A percentile compares a stretch with the other conserved stretches of the same genome.
phyloP scores from a whole-genome alignment of 2,797 vertebrate species.

The Silurus aristotelis region DNA sequence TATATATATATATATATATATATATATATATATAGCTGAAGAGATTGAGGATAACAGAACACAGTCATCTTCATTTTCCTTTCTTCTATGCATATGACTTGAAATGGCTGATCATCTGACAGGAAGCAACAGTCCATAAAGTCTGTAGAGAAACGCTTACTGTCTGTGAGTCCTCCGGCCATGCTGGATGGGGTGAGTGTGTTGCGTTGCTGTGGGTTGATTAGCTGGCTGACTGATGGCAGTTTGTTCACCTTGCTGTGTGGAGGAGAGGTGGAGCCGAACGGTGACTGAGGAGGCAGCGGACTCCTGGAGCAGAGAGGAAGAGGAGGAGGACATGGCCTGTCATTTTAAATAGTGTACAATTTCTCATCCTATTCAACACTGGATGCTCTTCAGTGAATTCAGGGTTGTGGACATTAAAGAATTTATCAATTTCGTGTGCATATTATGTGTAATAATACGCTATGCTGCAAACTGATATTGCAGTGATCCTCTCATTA shows the following conservation, averaged over 20 bases:
- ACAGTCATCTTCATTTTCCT: neutral
- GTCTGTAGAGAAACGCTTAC: constrained; percentile 76
- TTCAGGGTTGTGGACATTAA: neutral
- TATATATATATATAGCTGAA: too few relatives aligned
- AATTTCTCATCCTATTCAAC: constrained; percentile 7
- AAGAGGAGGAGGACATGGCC: constrained; percentile 58
- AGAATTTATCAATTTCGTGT: neutral
- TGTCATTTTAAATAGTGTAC: constrained; percentile 7
- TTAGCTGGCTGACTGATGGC: constrained; percentile 97
- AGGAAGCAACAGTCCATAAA: neutral
- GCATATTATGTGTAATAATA: neutral
- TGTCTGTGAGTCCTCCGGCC: constrained; percentile 89
- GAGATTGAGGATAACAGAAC: too few relatives aligned
- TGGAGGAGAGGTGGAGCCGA: constrained; percentile 87
- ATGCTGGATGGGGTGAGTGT: constrained; percentile 92
- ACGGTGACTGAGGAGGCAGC: constrained; percentile 85
- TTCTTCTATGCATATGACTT: too few relatives aligned
- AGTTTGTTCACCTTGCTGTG: constrained; percentile 97
- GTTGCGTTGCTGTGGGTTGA: constrained; percentile 97
- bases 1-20: too few relatives aligned
- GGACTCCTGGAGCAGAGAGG: constrained; percentile 78
- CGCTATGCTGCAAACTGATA: neutral
- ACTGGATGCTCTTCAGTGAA: neutral
- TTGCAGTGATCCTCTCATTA: neutral
- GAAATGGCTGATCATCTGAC: neutral